phyloP scores from a whole-genome alignment of 37 sponge, comb jelly and placozoan species.

The Cliona cf. orientalis region DNA sequence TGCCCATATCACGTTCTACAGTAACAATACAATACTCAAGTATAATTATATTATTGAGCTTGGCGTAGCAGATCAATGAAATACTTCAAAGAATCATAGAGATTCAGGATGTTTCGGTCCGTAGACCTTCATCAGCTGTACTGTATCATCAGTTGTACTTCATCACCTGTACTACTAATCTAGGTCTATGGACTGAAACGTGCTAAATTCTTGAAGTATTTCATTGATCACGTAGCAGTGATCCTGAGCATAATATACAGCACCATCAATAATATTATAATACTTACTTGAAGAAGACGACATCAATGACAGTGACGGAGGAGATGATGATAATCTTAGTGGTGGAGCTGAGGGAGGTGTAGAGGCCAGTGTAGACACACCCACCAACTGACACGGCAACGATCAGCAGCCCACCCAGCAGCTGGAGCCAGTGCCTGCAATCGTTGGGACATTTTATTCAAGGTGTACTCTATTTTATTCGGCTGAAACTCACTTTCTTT shows the following conservation, averaged over 20 bases:
- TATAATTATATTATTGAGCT: not conserved
- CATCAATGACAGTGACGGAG: conserved; percentile 3
- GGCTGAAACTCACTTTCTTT: conserved; percentile 8
- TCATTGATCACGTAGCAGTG: too few species aligned
- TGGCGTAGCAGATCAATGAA: not conserved
- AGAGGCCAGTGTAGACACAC: not conserved
- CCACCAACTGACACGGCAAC: not conserved
- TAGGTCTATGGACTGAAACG: too few species aligned
- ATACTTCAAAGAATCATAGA: too few species aligned
- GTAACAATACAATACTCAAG: not conserved
- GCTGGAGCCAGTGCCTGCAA: conserved; percentile 54
- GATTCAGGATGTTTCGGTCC: too few species aligned
- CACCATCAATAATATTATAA: not conserved
- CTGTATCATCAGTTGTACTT: not conserved
- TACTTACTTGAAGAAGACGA: conserved; percentile 45
- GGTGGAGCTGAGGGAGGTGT: not conserved
- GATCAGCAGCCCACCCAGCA: conserved; percentile 1
- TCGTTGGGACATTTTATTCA: not conserved
- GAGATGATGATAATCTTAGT: conserved; percentile 16
- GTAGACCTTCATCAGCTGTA: too few species aligned
- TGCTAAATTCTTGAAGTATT: too few species aligned
- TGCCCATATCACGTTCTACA: not conserved
- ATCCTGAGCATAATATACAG: not conserved
- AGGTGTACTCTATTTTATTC: not conserved
- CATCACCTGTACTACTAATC: too few species aligned